Evolutionary conservation across 2,113 vertebrate genomes (phyloP).

Genomic region (Toxostoma redivivum): DNA sequence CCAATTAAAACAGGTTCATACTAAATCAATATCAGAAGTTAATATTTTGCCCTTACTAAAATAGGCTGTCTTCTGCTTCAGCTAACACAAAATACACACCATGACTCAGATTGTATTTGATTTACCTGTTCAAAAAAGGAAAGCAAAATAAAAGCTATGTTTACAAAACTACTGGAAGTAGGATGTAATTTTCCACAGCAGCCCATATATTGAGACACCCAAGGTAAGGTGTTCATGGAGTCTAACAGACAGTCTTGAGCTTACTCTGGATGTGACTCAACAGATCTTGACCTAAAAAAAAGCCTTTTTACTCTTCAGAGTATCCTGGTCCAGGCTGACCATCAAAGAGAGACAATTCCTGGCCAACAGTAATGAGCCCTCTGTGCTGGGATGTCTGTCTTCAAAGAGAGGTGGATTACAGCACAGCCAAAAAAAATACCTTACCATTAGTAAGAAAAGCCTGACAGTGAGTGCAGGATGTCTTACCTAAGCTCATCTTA

Average conservation of each 20-base stretch:
- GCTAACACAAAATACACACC: neutral
- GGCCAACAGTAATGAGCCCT: neutral
- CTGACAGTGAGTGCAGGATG: neutral
- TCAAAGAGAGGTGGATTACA: neutral
- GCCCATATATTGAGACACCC: neutral
- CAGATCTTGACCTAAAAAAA: neutral
- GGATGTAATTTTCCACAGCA: neutral
- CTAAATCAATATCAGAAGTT: neutral
- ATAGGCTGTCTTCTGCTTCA: neutral
- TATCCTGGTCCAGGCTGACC: neutral
- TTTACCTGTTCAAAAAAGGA: neutral
- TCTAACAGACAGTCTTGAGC: neutral
- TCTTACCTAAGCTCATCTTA: neutral
- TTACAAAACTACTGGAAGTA: neutral
- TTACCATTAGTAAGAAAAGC: neutral
- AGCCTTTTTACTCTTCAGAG: neutral
- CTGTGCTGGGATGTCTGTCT: neutral
- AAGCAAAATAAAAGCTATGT: neutral
- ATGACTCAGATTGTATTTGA: neutral
- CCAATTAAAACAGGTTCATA: neutral
- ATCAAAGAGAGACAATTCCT: neutral
- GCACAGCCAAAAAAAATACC: neutral
- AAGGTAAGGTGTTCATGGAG: neutral
- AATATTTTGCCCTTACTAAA: neutral
- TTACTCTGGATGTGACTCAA: neutral